phyloP scores from a whole-genome alignment of 2,113 vertebrate species.

The Paratilapia polleni region DNA sequence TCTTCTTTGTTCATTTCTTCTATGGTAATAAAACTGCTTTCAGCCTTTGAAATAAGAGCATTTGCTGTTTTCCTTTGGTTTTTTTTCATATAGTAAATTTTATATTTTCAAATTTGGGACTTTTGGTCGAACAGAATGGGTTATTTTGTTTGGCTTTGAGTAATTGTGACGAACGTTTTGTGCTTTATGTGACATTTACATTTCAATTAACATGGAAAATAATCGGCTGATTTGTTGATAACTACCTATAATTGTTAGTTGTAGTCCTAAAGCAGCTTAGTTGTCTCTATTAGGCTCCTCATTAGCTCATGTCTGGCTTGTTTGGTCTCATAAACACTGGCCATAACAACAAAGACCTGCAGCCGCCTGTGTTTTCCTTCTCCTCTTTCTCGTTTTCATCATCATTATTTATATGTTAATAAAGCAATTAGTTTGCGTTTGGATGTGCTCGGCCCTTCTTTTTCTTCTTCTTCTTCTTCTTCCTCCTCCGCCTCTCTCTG shows the following conservation, averaged over 20 bases:
- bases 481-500: neutral
- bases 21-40: too few relatives aligned
- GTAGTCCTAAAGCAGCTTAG: neutral
- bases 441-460: neutral
- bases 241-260: neutral
- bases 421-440: neutral
- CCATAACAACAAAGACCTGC: neutral
- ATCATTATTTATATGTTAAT: conserved; percentile 26
- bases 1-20: too few relatives aligned
- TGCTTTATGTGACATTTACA: neutral
- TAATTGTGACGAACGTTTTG: neutral
- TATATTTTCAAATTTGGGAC: neutral
- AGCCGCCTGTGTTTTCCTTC: neutral
- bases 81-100: too few relatives aligned
- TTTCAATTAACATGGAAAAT: neutral
- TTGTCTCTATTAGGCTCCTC: neutral
- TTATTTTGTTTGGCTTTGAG: neutral
- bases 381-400: neutral
- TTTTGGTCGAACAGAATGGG: neutral
- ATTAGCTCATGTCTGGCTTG: neutral
- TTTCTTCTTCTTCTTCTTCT: neutral
- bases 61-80: too few relatives aligned
- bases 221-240: neutral
- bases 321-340: neutral
- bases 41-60: too few relatives aligned